Evolutionary conservation across 2,113 vertebrate species (phyloP), one percentile per base, ranked within the genome.

Genomic region (Trogon surrucura): DNA sequence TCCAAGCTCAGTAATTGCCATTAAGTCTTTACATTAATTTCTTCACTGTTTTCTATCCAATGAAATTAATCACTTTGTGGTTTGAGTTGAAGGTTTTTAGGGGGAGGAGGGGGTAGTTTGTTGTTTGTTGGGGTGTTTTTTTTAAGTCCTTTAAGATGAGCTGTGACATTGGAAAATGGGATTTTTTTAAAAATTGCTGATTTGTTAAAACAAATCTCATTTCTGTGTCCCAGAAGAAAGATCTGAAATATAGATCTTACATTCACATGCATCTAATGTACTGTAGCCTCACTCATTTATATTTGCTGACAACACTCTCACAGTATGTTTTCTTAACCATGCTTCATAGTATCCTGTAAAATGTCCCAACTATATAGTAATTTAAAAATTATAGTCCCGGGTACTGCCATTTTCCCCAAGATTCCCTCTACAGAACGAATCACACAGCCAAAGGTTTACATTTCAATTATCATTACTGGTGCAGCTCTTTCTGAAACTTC

Each of bases 31-130:
- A n/a, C 14, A 11, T 30, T n/a, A 29, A 80, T 70, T 86, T 92
- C 9, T 36, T 91, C 27, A 30, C 11, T 53, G 2, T 80, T 86
- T 95, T 51, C 60, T 87, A 4, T 29, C 48, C 32, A 58, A 45
- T 12, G 18, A 82, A 62, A 34, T 3, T 44, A n/a, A 62, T n/a
- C 5, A 54, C 80, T 65, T 53, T 16, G 25, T 17, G 18, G 5
- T 29, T 45, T 82, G 1, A 13, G 2, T 15, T 51, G 7, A 2
- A 5, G 12, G 20, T 58, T 9, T 14, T 32, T 61, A 0, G 1
- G 2, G 16, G 1, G 2, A 36, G 36, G 36, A 36, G 36, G 36
- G 36, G 36, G 36, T 36, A 36, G 36, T 36, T 36, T 36, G 3
- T 13, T 44, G 10, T 56, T 53, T 18, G 4, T 54, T 53, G 3